Base-by-base conservation (phyloP, 1,140 invertebrate species). In the Lucilia sericata region DNA sequence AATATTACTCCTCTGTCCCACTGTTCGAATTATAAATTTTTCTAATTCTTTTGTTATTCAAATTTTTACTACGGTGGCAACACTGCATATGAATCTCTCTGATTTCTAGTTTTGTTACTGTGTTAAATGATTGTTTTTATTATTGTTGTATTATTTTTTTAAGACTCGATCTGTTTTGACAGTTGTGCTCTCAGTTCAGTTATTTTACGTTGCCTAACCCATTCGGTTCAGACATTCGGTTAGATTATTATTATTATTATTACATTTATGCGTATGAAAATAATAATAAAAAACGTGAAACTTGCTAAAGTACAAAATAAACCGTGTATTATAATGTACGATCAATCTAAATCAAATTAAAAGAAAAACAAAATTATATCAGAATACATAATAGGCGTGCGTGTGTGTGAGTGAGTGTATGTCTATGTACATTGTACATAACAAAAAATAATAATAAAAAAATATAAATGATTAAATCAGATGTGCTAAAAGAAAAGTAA, bases 131-230 rank as follows among this genome's bases (percentile, higher is more conserved):
- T 42, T 36, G 36, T 36, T 36, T 60, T 70, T 70, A 9, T 70
- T 70, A 70, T 21, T 70, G 65, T 70, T 70, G n/a, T 70, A 21
- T 19, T 70, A 25, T 21, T 70, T 21, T n/a, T 70, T 21, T 80
- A 13, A 47, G 76, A n/a, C n/a, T 49, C 76, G 76, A 80, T 80
- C 14, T 80, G 19, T 80, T 21, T 47, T 78, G 76, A 49, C 76
- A 49, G 76, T 49, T 80, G 42, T 80, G 76, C 76, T 80, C 76
- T 42, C n/a, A 49, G 42, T 80, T 80, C 21, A 80, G 76, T 80
- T 80, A 49, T 51, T 80, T 80, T 36, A 51, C 76, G 76, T 25
- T 80, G 42, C 49, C 47, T 80, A 80, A 49, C 42, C 13, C 19
- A 80, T 51, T 80, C 76, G 19, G 76, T 80, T 49, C 76, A 17